Evolutionary conservation across 2,797 vertebrate species (phyloP).

Genomic region (Rhabdophis nuchalis): DNA sequence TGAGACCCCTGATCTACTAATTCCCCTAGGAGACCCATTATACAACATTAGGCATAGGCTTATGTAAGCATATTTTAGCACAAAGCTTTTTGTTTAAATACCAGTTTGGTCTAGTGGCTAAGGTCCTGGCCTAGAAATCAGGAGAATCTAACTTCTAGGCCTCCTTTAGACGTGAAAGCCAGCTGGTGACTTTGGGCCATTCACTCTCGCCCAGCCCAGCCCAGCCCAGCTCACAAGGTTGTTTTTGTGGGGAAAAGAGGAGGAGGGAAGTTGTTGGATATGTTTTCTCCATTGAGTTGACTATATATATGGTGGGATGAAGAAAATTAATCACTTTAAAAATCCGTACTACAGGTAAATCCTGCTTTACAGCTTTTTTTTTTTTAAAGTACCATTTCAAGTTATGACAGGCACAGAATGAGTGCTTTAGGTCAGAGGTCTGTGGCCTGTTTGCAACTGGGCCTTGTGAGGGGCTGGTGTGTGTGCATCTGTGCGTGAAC

Average conservation of each 20-base stretch:
- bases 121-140: not conserved
- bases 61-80: not conserved
- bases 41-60: not conserved
- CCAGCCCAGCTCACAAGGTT: not conserved
- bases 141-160: not conserved
- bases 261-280: not conserved
- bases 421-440: not conserved
- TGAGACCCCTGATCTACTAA: no score
- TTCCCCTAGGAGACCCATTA: not conserved
- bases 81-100: not conserved
- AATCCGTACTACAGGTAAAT: not conserved
- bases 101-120: not conserved
- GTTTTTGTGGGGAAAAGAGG: not conserved
- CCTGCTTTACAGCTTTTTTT: not conserved
- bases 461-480: no score
- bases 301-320: not conserved
- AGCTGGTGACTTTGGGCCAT: not conserved
- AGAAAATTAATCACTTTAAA: not conserved
- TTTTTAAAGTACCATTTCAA: not conserved
- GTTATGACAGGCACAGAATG: not conserved
- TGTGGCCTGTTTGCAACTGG: no score
- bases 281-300: not conserved
- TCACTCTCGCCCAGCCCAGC: not conserved
- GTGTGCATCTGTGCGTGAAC: rapidly evolving
- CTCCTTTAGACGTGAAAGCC: not conserved